Base-by-base conservation (phyloP, 2,888 invertebrate genomes). In the Parapristionchus giblindavisi region DNA sequence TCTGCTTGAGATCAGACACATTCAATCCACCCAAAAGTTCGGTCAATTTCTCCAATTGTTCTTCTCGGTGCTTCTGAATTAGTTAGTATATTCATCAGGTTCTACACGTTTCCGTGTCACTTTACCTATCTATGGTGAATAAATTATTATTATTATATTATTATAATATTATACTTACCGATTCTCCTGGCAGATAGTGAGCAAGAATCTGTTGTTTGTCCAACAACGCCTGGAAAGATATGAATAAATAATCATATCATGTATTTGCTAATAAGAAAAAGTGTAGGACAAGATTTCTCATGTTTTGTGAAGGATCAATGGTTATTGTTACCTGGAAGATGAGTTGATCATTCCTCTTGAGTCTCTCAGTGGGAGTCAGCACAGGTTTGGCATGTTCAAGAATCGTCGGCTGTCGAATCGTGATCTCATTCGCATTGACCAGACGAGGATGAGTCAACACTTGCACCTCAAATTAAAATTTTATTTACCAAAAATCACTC, bases 1-100 rank as follows among this genome's bases (percentile, higher is more conserved):
- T 77, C 68, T 85, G 82, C 72, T 85, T 85, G 56, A 88, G 77
- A 71, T 87, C 93, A 85, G 93, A 93, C 77, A 98, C 97, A 86
- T 94, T 92, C 80, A 93, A 92, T 78, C 95, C 94, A 91, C 90
- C 94, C 94, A 85, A 96, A 95, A 82, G 96, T 94, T 77, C 97
- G 95, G 90, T 95, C 92, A 93, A 65, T 79, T 78, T 87, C 34
- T 83, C 84, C 32, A 86, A 76, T 56, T 86, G 85, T 38, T 81
- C 82, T 1, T 77, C 68, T 32, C 81, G 79, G n/a, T 80, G 80
- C 68, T 81, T 79, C 83, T 85, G 60, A 71, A 81, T 79, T 24
- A 17, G n/a, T n/a, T n/a, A n/a, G n/a, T n/a, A n/a, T n/a, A n/a
- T n/a, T 21, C 14, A 51, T 51, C 21, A 51, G 14, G 14, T 51